Percentiles rank a stretch among this genome's conserved stretches.
These are phyloP conservation scores for Corythornis leucogaster DNA, from an alignment of 2,797 vertebrate species.

Conservation along the genomic window DNA sequence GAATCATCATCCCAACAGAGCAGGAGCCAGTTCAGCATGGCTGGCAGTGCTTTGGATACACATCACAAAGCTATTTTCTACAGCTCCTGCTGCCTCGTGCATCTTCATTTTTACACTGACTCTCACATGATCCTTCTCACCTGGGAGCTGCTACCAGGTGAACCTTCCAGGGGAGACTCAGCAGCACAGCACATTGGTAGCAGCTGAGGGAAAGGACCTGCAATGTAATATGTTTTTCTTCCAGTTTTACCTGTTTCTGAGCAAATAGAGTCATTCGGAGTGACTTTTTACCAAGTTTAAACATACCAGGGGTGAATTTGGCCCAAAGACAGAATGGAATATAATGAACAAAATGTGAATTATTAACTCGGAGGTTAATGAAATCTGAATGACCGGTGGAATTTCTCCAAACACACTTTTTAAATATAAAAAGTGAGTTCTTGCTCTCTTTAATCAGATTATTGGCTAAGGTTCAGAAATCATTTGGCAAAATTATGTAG, in stretches of 20 bases:
- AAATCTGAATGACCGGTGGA: constrained; percentile 61
- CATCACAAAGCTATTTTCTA: constrained; percentile 41
- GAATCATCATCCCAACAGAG: constrained; percentile 46
- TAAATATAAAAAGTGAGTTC: constrained; percentile 47
- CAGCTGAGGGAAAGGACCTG: background rate
- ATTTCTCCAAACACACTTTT: constrained; percentile 65
- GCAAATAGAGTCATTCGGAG: background rate
- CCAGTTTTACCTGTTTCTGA: constrained; percentile 7
- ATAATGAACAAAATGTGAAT: constrained; percentile 32
- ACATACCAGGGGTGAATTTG: constrained; percentile 11
- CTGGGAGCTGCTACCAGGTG: background rate
- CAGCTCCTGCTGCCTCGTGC: background rate
- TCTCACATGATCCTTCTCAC: background rate
- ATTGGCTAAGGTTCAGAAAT: constrained; percentile 59
- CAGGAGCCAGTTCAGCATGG: constrained; percentile 14
- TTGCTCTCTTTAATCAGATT: constrained; percentile 63
- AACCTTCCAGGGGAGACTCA: background rate
- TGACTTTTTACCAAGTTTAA: background rate
- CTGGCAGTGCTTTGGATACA: constrained; percentile 2
- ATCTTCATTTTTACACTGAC: background rate
- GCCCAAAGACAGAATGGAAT: constrained; percentile 20
- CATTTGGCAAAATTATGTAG: constrained; percentile 57
- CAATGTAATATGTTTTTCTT: background rate
- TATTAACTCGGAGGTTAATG: constrained; percentile 57
- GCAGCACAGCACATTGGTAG: background rate